A percentile compares a stretch with the other conserved stretches of the same genome.
These are phyloP conservation scores for Brachionus rubens DNA, from an alignment of 1,140 invertebrate genomes.

Conservation along the genomic window DNA sequence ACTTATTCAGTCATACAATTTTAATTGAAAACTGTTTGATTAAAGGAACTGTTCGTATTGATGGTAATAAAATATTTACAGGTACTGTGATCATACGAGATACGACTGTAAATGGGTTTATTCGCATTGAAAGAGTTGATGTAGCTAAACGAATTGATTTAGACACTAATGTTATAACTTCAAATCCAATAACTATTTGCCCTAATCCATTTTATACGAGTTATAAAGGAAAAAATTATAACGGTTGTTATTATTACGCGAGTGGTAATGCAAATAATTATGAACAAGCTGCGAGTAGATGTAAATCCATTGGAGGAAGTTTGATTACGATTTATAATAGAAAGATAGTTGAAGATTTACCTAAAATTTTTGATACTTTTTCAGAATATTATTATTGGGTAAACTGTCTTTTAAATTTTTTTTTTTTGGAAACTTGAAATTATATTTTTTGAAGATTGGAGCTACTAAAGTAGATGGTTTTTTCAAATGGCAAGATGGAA, in stretches of 20 bases:
- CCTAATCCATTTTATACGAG: slow-evolving; percentile 2
- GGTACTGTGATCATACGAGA: background rate
- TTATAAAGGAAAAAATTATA: slow-evolving; percentile 1
- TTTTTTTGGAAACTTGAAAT: background rate
- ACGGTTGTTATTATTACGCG: background rate
- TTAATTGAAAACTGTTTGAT: background rate
- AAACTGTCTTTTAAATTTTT: background rate
- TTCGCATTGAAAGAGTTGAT: background rate
- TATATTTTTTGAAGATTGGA: background rate
- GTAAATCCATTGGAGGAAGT: slow-evolving; percentile 6
- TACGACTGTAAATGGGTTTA: background rate
- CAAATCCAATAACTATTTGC: background rate
- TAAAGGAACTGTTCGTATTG: background rate
- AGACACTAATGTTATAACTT: background rate
- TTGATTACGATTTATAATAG: slow-evolving; percentile 1
- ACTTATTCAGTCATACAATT: background rate
- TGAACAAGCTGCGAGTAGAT: background rate
- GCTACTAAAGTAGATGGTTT: background rate
- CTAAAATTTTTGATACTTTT: background rate
- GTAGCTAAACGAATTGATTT: background rate
- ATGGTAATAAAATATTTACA: background rate
- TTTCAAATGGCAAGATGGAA: slow-evolving; percentile 1
- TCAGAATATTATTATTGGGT: slow-evolving; percentile 10
- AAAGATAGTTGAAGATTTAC: slow-evolving; percentile 3
- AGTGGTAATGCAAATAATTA: background rate